Percentiles rank a stretch among this genome's conserved stretches.
Conservation (phyloP, 2,797 vertebrate species). For the Rhinogobio ventralis region DNA sequence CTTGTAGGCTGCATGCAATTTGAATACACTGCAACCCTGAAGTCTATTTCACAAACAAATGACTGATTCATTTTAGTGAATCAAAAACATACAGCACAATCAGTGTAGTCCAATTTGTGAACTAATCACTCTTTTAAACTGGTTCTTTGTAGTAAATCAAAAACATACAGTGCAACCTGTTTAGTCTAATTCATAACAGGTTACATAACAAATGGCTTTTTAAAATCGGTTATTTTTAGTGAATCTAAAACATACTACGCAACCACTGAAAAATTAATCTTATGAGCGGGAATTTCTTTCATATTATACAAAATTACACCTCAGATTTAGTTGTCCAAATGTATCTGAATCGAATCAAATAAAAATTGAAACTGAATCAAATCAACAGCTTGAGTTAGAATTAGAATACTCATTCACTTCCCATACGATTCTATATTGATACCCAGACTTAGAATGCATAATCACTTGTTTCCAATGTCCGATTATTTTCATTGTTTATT, state of each 20-base stretch:
- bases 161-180: not conserved
- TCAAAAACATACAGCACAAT: not conserved
- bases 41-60: not conserved
- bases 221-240: not conserved
- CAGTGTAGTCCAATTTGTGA: not conserved
- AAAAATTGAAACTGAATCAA: no score
- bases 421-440: no score
- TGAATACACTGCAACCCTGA: not conserved
- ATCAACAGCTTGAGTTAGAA: not conserved
- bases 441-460: not conserved
- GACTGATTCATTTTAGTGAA: not conserved
- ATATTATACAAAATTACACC: not conserved
- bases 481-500: not conserved
- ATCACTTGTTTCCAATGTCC: not conserved
- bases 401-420: not conserved
- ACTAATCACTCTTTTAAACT: not conserved
- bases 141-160: not conserved
- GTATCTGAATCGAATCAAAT: not conserved
- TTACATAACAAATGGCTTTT: not conserved
- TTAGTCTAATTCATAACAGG: no score
- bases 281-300: not conserved
- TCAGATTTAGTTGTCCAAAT: not conserved
- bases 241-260: not conserved
- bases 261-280: not conserved
- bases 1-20: not conserved